Base-by-base conservation (phyloP, 1,140 invertebrate genomes). In the Polypedilum pembai region DNA sequence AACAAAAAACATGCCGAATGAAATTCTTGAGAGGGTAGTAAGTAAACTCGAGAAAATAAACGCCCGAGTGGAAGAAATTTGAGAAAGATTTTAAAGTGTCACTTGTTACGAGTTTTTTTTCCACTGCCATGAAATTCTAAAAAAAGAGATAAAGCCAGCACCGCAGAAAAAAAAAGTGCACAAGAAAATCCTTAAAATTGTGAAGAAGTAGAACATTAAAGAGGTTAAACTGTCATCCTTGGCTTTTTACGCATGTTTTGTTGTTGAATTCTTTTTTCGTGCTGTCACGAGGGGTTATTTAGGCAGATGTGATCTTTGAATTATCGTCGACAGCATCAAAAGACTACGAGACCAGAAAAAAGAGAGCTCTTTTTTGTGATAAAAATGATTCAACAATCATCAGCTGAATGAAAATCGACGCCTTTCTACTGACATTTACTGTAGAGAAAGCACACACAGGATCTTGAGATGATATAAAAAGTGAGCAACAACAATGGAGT, bases 191-290 rank as follows among this genome's bases (percentile, higher is more conserved):
- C 5, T 33, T 3, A 33, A 33, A 33, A 33, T 3, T 33, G 24
- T 33, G 24, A 33, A 33, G 24, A 33, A 33, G 24, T 1, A 33
- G 24, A 33, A 5, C 5, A 33, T 33, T 12, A 56, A 56, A 56
- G 45, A 56, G 45, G 45, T 56, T 56, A 56, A 56, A 56, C 12
- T 56, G 45, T 56, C 45, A 56, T 56, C 45, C 45, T 56, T 56
- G 45, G 45, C n/a, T 56, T 56, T 56, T 56, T 56, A 56, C 45
- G 45, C 45, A 56, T 56, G 45, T 56, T n/a, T 56, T 56, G n/a
- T 56, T 56, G 8, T 45, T 45, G 45, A 56, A n/a, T 10, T 56
- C 4, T 56, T 15, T 15, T 4, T 56, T 3, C 24, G 24, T 3
- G 5, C 24, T 33, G 24, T 33, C 24, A 33, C 24, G 24, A 33